Evolutionary conservation across 2,113 vertebrate genomes (phyloP), one percentile per base, ranked within the genome.

Genomic region (Tragulus kanchil): DNA sequence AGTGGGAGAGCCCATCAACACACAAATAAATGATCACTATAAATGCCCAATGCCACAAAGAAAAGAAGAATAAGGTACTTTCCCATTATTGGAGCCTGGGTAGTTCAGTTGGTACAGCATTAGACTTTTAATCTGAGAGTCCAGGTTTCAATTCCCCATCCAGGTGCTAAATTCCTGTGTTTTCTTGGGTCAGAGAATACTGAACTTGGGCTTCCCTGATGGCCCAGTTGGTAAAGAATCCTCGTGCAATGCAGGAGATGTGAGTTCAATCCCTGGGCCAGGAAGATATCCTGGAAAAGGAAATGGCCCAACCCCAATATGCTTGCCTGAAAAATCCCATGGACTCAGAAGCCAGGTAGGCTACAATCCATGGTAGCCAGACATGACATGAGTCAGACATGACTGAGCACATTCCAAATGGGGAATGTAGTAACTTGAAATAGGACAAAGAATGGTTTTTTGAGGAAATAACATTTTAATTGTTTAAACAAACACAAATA

Each of bases 41-140:
- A 93, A 65, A 69, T 77, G 25, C 17, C 23, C 52, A 69, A 16
- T 81, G 14, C 64, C 73, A 81, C 0, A 5, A n/a, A 81, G 58
- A 67, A 97, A 79, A 77, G 77, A 78, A 90, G 87, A 92, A 31
- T n/a, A 89, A 88, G 48, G 19, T 26, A 67, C 8, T 52, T 78
- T 73, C 0, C 23, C 21, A 45, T 25, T 45, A 42, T 73, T 73
- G 45, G 69, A 73, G 69, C 69, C 69, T 73, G 69, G 69, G 69
- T 73, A 73, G 69, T 42, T 73, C 69, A 73, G 42, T 73, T 73
- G 69, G 69, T 73, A 73, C 36, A 73, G 69, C 69, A 73, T 45
- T 42, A 73, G 69, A 73, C 69, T 73, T 73, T 73, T 73, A 73
- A 73, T 73, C 69, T 73, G 69, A 73, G 69, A 42, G 69, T 11